Conservation (phyloP, 2,888 invertebrate species). For the Lochmaea crataegi region DNA sequence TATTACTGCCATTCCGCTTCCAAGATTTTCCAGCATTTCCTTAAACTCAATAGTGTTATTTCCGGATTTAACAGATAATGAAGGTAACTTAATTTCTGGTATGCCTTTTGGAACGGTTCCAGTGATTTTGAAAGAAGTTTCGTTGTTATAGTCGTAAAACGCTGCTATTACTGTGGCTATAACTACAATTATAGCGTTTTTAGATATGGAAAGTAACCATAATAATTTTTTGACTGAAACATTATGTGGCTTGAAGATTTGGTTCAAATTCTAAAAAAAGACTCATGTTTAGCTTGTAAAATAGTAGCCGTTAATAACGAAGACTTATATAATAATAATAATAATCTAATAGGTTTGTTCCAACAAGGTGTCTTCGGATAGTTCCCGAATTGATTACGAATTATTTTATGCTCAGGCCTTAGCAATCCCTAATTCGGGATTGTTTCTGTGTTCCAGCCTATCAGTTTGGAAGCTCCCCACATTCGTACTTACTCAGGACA, state of each 20-base stretch:
- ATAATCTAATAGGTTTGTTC: neutral
- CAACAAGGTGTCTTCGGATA: too few species aligned
- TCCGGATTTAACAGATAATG: constrained; percentile 71
- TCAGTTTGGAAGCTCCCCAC: too few species aligned
- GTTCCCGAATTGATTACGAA: too few species aligned
- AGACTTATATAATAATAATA: neutral
- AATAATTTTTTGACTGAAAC: constrained; percentile 68
- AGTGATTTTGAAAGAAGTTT: constrained; percentile 71
- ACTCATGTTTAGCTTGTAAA: too few species aligned
- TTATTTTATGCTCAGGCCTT: too few species aligned
- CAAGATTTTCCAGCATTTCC: constrained; percentile 78
- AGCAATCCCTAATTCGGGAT: too few species aligned
- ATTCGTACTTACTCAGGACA: too few species aligned
- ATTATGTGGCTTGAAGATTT: constrained; percentile 65
- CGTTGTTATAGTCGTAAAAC: constrained; percentile 56
- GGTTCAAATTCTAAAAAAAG: constrained; percentile 70
- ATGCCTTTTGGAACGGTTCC: constrained; percentile 75
- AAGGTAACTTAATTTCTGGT: constrained; percentile 70
- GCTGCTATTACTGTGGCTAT: constrained; percentile 67
- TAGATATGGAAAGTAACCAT: constrained; percentile 81
- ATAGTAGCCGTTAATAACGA: neutral
- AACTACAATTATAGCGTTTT: constrained; percentile 83
- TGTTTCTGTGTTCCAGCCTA: too few species aligned
- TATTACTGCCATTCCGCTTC: constrained; percentile 81
- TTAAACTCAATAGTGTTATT: constrained; percentile 74